These are phyloP conservation scores for Tigriopus californicus DNA, from an alignment of 2,888 invertebrate species.

Conservation along the genomic window DNA sequence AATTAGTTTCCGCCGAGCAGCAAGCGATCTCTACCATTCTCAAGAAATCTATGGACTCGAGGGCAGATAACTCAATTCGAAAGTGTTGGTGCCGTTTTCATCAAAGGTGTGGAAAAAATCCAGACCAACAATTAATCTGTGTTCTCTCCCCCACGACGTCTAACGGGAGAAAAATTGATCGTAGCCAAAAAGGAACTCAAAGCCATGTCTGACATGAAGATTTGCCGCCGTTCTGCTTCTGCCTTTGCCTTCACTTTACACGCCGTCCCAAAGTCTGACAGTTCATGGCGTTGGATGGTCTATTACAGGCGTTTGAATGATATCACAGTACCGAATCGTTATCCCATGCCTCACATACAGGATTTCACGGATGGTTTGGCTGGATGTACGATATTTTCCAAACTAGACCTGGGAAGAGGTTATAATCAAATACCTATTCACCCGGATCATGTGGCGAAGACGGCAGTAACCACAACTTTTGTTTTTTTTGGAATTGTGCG, in stretches of 20 bases:
- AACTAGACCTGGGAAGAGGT: constrained; percentile 16
- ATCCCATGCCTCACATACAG: constrained; percentile 1
- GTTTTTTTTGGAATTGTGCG: neutral
- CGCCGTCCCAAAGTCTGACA: neutral
- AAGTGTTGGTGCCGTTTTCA: too few species aligned
- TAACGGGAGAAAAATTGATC: too few species aligned
- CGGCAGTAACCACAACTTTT: constrained; percentile 13
- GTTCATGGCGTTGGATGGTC: neutral
- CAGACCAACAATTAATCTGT: too few species aligned
- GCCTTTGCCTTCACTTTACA: too few species aligned
- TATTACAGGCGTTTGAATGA: constrained; percentile 9
- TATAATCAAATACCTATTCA: constrained; percentile 15
- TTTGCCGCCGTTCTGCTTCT: too few species aligned
- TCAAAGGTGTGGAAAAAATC: too few species aligned
- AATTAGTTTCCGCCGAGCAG: too few species aligned
- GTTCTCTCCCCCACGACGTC: too few species aligned
- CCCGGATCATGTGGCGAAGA: neutral
- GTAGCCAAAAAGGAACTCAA: constrained; percentile 23
- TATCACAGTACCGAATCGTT: neutral
- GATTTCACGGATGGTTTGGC: constrained; percentile 6
- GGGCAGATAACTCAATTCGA: too few species aligned
- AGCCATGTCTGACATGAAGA: too few species aligned
- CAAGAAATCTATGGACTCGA: too few species aligned
- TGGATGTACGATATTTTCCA: constrained; percentile 12
- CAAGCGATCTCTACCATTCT: too few species aligned